Base-by-base conservation (phyloP, 2,797 vertebrate species). In the Eidolon dupreanum region DNA sequence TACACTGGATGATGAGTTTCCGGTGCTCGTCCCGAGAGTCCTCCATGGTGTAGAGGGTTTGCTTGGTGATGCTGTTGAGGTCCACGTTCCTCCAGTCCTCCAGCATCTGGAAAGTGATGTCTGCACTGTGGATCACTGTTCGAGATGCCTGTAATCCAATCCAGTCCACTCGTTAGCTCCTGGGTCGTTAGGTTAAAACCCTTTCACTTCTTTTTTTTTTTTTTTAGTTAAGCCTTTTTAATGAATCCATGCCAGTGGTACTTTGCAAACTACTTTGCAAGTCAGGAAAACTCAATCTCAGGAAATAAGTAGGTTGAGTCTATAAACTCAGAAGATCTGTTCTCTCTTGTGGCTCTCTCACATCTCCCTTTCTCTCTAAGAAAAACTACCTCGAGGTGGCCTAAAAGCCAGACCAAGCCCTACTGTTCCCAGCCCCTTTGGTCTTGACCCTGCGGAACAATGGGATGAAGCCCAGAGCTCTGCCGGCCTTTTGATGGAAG, bases 1-100 rank as follows among this genome's bases (percentile, higher is more conserved):
- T 99, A 99, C 99, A 98, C 98, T 99, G 99, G 96, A 99, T 99
- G 97, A 99, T 99, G 98, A 99, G 99, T 97, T 99, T 99, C 97
- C 99, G 98, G 98, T 99, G 99, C 85, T 99, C 99, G n/a, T 99
- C 99, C 59, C 99, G 99, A 2, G 99, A 99, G 98, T 99, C 99
- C 98, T 99, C 99, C 99, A 99, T 99, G 92, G 99, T 99, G 97
- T 99, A 99, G 95, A 99, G 99, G 74, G 99, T 99, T 98, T 99
- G 99, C 99, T 99, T 99, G 98, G 99, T 99, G 98, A 99, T 99
- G 98, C 99, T 99, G 98, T 99, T 99, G 98, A 99, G 98, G 98
- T 99, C 99, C 98, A 99, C 99, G n/a, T 99, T 99, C 98, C 99
- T 99, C 99, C 99, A 99, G 99, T 99, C 99, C 98, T 99, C 99